These are phyloP conservation scores for Premnoplex brunnescens DNA, from an alignment of 2,797 vertebrate genomes.

Conservation along the genomic window DNA sequence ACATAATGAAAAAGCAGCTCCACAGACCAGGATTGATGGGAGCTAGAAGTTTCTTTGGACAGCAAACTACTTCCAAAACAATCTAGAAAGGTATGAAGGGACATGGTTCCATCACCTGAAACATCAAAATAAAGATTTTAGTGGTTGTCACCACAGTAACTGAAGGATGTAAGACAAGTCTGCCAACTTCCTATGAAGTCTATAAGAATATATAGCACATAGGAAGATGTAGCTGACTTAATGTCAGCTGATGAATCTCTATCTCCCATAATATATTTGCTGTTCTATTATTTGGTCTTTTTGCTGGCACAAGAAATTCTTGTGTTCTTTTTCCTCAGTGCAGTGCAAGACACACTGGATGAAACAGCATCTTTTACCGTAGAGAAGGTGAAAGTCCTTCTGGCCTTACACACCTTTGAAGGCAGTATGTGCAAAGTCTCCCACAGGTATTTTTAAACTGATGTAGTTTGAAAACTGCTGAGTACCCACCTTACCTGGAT, in stretches of 20 bases:
- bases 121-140: background rate
- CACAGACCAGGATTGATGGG: background rate
- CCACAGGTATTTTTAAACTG: background rate
- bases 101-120: background rate
- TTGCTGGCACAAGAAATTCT: background rate
- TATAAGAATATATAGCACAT: rapidly evolving
- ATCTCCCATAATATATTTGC: background rate
- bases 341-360: background rate
- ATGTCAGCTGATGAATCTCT: background rate
- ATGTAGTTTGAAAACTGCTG: background rate
- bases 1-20: background rate
- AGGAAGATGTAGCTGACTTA: background rate
- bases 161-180: background rate
- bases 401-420: background rate
- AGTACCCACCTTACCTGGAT: background rate
- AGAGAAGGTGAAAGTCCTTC: background rate
- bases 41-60: background rate
- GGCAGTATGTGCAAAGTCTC: background rate
- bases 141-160: background rate
- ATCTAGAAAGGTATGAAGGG: background rate
- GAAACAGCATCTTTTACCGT: background rate
- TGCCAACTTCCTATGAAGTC: background rate
- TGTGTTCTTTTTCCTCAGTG: background rate
- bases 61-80: background rate
- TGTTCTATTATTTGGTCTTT: background rate